Base-by-base conservation (phyloP, 2,797 vertebrate species). In the Chiroxiphia lanceolata region DNA sequence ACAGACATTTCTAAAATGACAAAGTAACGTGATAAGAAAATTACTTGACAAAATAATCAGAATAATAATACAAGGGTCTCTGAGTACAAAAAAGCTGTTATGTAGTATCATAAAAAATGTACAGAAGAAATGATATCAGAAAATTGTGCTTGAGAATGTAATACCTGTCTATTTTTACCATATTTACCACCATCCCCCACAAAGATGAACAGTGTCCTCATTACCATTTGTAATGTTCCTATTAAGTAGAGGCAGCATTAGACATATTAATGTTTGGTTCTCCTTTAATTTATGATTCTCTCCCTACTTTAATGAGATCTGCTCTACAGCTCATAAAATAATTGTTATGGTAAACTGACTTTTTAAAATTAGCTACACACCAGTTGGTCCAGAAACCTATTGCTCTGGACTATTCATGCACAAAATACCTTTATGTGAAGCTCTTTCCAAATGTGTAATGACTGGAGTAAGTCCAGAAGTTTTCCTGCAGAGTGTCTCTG, bases 311-410 rank as follows among this genome's bases (percentile, higher is more conserved):
- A 98, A 98, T 98, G 97, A 98, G 97, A 98, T 97, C 95, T 97
- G 95, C 96, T 98, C 96, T 97, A 93, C 79, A 97, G 97, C 87
- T 97, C 97, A 97, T 97, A 98, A 98, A 97, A 98, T 98, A 98
- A 98, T 98, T 98, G 98, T 97, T 98, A 98, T 98, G 98, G 97
- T 98, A 98, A 98, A 98, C 97, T 97, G 97, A 97, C 97, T 98
- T 98, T 98, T 98, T 97, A 98, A 98, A 98, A 98, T 98, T 98
- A 98, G 97, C 97, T 96, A 97, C 98, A 98, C 98, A 98, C 97
- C 97, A 98, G 97, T 98, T 97, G 98, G 97, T 98, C 98, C 92
- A 97, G 97, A 98, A 98, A 98, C 88, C 98, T 98, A 98, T 98
- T 98, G 97, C 98, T 97, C 96, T 88, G 93, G 97, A 97, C 95